Evolutionary conservation across 1,140 invertebrate genomes (phyloP).

Genomic region (roundworm (Caenorhabditis elegans)): DNA sequence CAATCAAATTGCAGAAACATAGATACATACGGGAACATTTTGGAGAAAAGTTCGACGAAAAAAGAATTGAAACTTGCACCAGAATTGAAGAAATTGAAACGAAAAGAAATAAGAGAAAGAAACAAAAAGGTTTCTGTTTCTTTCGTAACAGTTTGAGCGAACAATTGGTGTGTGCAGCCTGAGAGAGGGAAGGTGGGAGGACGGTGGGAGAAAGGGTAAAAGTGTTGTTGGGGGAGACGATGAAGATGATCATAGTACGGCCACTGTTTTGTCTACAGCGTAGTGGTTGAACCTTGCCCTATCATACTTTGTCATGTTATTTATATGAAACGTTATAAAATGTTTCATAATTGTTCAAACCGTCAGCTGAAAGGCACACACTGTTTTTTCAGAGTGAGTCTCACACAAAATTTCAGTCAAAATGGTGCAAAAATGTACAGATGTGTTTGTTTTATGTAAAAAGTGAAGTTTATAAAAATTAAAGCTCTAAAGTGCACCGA

Average conservation of each 20-base stretch:
- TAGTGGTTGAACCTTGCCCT: constrained; percentile 17
- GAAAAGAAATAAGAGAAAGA: too few species aligned
- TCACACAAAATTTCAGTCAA: too few species aligned
- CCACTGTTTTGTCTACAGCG: constrained; percentile 9
- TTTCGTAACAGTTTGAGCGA: background rate
- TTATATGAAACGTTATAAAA: too few species aligned
- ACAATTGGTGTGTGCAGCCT: constrained; percentile 11
- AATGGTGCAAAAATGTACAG: too few species aligned
- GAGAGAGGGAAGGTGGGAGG: too few species aligned
- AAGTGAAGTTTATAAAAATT: too few species aligned
- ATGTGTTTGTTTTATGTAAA: too few species aligned
- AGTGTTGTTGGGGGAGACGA: background rate
- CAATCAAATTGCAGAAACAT: constrained; percentile 26
- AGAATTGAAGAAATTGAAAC: background rate
- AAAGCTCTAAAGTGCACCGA: too few species aligned
- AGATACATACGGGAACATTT: background rate
- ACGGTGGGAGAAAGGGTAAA: background rate
- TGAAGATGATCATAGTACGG: constrained; percentile 19
- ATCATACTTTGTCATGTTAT: too few species aligned
- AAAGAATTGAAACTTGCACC: background rate
- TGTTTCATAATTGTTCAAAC: too few species aligned
- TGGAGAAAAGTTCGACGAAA: background rate
- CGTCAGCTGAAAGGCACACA: too few species aligned
- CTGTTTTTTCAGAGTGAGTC: too few species aligned
- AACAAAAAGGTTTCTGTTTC: background rate